These are phyloP conservation scores for Dynastes grantii DNA, from an alignment of 2,888 invertebrate species.

Conservation along the genomic window DNA sequence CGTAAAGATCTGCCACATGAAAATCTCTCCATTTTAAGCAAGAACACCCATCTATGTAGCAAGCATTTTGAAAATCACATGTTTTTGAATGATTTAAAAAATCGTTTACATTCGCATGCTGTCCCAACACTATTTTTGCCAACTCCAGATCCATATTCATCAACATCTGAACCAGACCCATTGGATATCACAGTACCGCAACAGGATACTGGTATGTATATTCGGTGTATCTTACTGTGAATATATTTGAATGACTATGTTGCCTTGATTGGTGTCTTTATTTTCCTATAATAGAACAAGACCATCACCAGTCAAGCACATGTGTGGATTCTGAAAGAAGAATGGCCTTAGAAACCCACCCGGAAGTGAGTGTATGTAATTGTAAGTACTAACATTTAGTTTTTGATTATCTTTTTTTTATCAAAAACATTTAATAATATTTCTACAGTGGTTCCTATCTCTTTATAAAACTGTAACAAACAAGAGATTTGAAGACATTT, in stretches of 20 bases:
- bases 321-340: not conserved
- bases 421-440: not conserved
- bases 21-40: not conserved
- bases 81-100: slow-evolving; percentile 16
- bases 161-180: too few species aligned
- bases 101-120: not conserved
- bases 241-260: not conserved
- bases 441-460: not conserved
- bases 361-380: not conserved
- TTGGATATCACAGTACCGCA: not conserved
- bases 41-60: not conserved
- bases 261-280: not conserved
- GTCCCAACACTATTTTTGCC: not conserved
- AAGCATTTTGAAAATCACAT: slow-evolving; percentile 13
- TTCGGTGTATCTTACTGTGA: not conserved
- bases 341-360: not conserved
- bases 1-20: not conserved
- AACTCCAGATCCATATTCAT: too few species aligned
- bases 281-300: not conserved
- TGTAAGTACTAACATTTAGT: not conserved
- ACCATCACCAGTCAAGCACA: not conserved
- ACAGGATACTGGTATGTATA: not conserved
- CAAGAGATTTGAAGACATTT: not conserved
- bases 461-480: not conserved
- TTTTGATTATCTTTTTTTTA: not conserved